Base-by-base conservation (phyloP, 2,888 invertebrate genomes). In the Lycophotia porphyrea region DNA sequence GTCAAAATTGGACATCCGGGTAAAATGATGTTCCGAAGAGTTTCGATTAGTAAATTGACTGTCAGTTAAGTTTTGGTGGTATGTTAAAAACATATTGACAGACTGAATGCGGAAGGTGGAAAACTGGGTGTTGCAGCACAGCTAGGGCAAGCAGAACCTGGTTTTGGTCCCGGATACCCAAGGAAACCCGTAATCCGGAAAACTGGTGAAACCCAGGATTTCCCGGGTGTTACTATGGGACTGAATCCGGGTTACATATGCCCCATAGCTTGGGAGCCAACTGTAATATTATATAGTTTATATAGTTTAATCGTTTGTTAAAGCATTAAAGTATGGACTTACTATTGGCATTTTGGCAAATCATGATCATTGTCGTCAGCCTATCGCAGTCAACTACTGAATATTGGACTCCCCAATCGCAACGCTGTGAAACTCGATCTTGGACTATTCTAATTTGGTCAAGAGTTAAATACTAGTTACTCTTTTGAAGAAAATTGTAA, bases 1-100 rank as follows among this genome's bases (percentile, higher is more conserved):
- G 39, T 27, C 24, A 31, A 31, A 60, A 47, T 74, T 47, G 58
- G n/a, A 74, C 74, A 47, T 74, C 9, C 39, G 36, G n/a, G 15
- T 72, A 34, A 31, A 72, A 8, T 5, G 31, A 71, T 70, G 13
- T 31, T 5, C 11, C 18, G 31, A 34, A 21, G 13, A 71, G 11
- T 39, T 27, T 27, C 18, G 18, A 47, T 18, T 8, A 27, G 34
- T 4, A 27, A 1, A 58, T 73, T 58, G 24, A 18, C 74, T 65
- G 34, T 31, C 13, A 21, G 21, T 58, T 5, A 34, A 44, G 0
- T 8, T 4, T 15, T 5, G 5, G n/a, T 15, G 65, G 9, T 39
- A 47, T 7, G 31, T 11, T 13, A 24, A 34, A 61, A 24, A 5
- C 9, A 2, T 5, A 60, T 34, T 34, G 34, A 36, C 24, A 24